Conservation (phyloP, 1,140 invertebrate genomes). For the Wiebesia pumilae region DNA sequence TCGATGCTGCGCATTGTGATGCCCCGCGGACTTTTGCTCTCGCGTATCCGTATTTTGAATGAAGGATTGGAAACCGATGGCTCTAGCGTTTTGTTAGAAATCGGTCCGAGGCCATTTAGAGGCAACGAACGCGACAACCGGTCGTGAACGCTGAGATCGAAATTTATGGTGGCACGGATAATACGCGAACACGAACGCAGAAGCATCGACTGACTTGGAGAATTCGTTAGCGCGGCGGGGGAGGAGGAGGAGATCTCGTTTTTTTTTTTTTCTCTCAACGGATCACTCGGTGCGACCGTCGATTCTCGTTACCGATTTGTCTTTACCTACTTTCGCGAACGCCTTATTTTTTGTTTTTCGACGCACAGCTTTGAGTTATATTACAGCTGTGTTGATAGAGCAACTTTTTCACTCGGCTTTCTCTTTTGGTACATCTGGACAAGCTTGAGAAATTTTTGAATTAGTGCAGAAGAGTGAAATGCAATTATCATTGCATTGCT, state of each 20-base stretch:
- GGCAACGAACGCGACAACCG: conserved; percentile 23
- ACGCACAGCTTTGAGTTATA: conserved; percentile 18
- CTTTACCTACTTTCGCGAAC: conserved; percentile 52
- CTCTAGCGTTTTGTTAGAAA: conserved; percentile 43
- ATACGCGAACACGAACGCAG: neutral
- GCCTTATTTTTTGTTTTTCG: conserved; percentile 27
- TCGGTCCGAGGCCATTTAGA: conserved; percentile 37
- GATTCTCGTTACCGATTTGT: conserved; percentile 48
- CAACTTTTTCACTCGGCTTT: conserved; percentile 38
- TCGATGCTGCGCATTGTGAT: neutral
- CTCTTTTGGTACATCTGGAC: conserved; percentile 26
- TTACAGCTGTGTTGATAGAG: conserved; percentile 12
- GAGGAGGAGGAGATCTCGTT: neutral
- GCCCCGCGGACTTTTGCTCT: conserved; percentile 42
- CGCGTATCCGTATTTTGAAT: conserved; percentile 36
- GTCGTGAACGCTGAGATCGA: conserved; percentile 29
- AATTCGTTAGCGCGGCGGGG: neutral
- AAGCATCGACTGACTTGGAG: conserved; percentile 19
- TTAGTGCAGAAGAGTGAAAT: conserved; percentile 19
- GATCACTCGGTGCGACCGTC: neutral
- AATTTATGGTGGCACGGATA: conserved; percentile 36
- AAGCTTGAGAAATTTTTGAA: conserved; percentile 36
- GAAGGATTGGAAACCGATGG: conserved; percentile 25
- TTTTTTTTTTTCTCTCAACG: neutral
- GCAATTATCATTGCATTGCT: neutral